Base-by-base conservation (phyloP, 2,888 invertebrate genomes). In the Eurois occulta region DNA sequence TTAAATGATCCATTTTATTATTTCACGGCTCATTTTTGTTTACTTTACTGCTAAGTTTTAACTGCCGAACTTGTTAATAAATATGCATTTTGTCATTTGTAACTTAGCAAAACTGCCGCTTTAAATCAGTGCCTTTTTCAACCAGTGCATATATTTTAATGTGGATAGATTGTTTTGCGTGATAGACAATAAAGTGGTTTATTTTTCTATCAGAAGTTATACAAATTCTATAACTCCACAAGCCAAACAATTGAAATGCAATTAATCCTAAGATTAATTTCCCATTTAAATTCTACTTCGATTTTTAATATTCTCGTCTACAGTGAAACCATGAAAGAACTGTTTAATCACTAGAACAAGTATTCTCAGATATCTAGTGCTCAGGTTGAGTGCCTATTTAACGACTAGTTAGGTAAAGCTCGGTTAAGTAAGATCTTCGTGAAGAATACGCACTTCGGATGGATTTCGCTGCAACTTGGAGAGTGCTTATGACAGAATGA, bases 361-460 rank as follows among this genome's bases (percentile, higher is more conserved):
- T 38, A 52, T 35, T 62, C 35, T 73, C 69, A 46, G 73, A 70
- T 73, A 78, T 66, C 73, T 43, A 72, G 76, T 67, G 71, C 72
- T 76, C 69, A 80, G 75, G 75, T 78, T 78, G 82, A 82, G 68
- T 77, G 67, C 65, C 65, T 78, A 64, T 77, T 86, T 75, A 77
- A 86, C n/a, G 73, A 78, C 64, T 80, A 48, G 73, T 72, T 69
- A 72, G 21, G 72, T 74, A 78, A 84, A 74, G 43, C 74, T 41
- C 48, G 64, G 74, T 72, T 70, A 70, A 62, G 74, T 41, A n/a
- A 41, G 38, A 66, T 71, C 55, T 70, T 64, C 8, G 21, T 52
- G 10, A 67, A 77, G 2, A 80, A 46, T 38, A 80, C 41, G 43
- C 28, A 69, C 24, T 80, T 43, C 10, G 5, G 18, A 48, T 18